Percentiles rank a stretch among this genome's conserved stretches.
Conservation (phyloP, 2,888 invertebrate species). For the Trachelus tabidus region DNA sequence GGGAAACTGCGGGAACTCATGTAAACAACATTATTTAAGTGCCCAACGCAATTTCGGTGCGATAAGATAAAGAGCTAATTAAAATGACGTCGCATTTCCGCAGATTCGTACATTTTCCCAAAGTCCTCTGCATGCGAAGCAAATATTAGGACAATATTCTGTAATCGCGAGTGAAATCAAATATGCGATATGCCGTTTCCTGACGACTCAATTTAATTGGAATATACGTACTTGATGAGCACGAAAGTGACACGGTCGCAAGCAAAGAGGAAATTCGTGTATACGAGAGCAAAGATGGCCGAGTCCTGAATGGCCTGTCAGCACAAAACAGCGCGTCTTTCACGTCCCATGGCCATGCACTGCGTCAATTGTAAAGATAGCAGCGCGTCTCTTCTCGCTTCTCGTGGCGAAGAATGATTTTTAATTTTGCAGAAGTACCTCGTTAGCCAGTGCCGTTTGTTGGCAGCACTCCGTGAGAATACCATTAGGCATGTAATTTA, state of each 20-base stretch:
- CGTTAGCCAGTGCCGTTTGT: background rate
- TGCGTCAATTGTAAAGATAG: background rate
- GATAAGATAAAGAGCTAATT: background rate
- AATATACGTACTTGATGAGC: background rate
- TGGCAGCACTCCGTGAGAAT: background rate
- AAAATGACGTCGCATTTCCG: background rate
- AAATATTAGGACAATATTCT: background rate
- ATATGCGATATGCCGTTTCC: background rate
- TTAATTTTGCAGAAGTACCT: constrained; percentile 4
- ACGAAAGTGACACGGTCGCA: background rate
- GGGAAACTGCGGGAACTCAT: background rate
- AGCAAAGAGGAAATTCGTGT: background rate
- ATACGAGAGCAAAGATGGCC: background rate
- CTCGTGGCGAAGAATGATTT: background rate
- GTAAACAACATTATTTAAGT: background rate
- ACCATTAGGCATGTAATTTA: constrained; percentile 1
- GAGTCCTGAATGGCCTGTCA: background rate
- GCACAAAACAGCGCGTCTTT: background rate
- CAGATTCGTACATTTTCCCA: background rate
- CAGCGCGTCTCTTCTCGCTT: background rate
- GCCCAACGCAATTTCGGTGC: no score
- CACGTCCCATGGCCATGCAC: background rate
- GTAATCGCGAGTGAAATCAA: background rate
- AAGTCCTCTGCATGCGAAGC: background rate
- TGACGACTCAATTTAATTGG: background rate